Percentiles rank a stretch among this genome's conserved stretches.
These are phyloP conservation scores for Triplophysa tibetana DNA, from an alignment of 2,113 vertebrate genomes.

Conservation along the genomic window DNA sequence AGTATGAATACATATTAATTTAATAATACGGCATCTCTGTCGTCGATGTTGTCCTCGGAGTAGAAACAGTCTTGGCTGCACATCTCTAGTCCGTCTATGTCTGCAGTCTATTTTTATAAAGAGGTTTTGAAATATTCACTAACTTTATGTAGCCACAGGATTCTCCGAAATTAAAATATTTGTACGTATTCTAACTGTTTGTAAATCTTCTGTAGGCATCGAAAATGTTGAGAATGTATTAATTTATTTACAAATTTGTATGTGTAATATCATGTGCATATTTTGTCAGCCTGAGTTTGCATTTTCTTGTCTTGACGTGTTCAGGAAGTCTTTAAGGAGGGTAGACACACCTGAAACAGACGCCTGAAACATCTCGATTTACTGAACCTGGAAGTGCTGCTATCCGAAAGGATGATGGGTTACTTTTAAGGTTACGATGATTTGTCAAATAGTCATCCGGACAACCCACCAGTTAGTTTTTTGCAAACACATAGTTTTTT, in stretches of 20 bases:
- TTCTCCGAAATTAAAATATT: constrained; percentile 1
- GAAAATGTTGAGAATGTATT: neutral
- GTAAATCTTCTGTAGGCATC: neutral
- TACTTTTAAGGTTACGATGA: no score
- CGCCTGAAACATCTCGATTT: constrained; percentile 25
- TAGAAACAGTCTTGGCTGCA: neutral
- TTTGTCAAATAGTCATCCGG: no score
- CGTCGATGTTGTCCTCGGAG: neutral
- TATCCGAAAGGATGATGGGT: neutral
- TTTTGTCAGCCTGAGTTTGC: neutral
- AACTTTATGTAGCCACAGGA: constrained; percentile 26
- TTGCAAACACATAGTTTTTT: no score
- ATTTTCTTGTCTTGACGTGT: constrained; percentile 14
- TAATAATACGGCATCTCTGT: neutral
- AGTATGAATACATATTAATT: no score
- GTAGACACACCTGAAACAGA: constrained; percentile 24
- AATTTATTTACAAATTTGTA: no score
- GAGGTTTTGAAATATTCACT: constrained; percentile 64
- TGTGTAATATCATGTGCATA: no score
- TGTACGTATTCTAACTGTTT: no score
- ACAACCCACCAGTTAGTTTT: no score
- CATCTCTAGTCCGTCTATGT: constrained; percentile 7
- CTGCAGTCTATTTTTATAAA: constrained; percentile 57
- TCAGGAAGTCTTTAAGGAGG: constrained; percentile 1
- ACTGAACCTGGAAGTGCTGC: constrained; percentile 38